These are phyloP conservation scores for Drosophila lini DNA, from an alignment of 1,140 invertebrate genomes.

Conservation along the genomic window DNA sequence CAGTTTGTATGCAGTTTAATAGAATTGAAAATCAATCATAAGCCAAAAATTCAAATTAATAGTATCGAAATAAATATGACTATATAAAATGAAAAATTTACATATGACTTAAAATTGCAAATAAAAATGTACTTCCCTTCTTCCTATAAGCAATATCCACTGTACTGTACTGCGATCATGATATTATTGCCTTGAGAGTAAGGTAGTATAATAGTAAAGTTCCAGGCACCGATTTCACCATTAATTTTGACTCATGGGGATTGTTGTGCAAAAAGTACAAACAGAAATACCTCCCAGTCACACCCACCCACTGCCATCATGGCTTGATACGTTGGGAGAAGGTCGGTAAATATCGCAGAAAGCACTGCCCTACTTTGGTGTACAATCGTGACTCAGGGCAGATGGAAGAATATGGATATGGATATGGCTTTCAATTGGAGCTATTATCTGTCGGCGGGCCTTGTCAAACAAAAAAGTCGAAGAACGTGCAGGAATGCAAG, in stretches of 20 bases:
- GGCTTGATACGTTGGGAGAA: conserved; percentile 2
- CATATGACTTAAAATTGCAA: too few species aligned
- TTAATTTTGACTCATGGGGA: conserved; percentile 19
- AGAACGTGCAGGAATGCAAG: conserved; percentile 12
- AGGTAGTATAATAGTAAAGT: neutral
- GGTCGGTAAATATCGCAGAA: conserved; percentile 8
- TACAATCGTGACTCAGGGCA: conserved; percentile 25
- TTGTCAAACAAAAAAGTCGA: conserved; percentile 8
- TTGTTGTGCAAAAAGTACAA: conserved; percentile 5
- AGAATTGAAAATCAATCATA: too few species aligned
- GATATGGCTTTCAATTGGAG: conserved; percentile 15
- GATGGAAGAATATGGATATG: neutral
- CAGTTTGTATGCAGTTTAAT: too few species aligned
- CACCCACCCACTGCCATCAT: conserved; percentile 8
- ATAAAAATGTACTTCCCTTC: too few species aligned
- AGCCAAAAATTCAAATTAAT: too few species aligned
- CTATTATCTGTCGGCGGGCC: conserved; percentile 10
- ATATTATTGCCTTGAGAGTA: neutral
- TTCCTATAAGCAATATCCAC: neutral
- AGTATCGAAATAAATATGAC: too few species aligned
- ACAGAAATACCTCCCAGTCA: conserved; percentile 9
- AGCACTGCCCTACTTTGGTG: conserved; percentile 9
- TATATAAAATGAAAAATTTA: too few species aligned
- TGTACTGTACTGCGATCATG: neutral
- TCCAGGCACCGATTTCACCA: conserved; percentile 3